These are phyloP conservation scores for Drosophila parabipectinata DNA, from an alignment of 1,140 invertebrate species.

Conservation along the genomic window DNA sequence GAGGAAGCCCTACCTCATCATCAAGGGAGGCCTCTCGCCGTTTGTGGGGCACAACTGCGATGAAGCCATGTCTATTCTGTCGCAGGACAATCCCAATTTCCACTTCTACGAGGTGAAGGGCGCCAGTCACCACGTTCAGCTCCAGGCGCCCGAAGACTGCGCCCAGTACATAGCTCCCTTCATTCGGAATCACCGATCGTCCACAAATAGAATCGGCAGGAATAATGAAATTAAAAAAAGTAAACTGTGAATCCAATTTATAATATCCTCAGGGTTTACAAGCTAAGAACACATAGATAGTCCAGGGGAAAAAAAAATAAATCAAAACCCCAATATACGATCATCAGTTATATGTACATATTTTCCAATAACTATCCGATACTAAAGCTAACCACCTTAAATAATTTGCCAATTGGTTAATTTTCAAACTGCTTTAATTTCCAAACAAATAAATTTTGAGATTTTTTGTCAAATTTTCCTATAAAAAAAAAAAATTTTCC, in stretches of 20 bases:
- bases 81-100: conserved; percentile 85
- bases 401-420: too few species aligned
- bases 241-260: neutral
- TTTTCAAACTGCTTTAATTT: too few species aligned
- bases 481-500: too few species aligned
- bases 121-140: conserved; percentile 88
- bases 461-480: too few species aligned
- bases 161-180: conserved; percentile 86
- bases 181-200: conserved; percentile 18
- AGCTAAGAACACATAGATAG: too few species aligned
- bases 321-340: too few species aligned
- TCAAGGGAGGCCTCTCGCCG: conserved; percentile 51
- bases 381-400: too few species aligned
- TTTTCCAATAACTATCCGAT: too few species aligned
- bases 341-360: too few species aligned
- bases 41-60: conserved; percentile 16
- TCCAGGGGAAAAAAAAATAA: too few species aligned
- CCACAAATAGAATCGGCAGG: neutral
- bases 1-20: conserved; percentile 57
- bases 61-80: conserved; percentile 85
- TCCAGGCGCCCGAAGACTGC: conserved; percentile 87
- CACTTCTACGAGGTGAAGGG: conserved; percentile 86
- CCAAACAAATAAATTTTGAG: too few species aligned
- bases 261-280: too few species aligned
- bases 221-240: neutral